Conservation (phyloP, 2,888 invertebrate species). For the Dynastes hyllus region DNA sequence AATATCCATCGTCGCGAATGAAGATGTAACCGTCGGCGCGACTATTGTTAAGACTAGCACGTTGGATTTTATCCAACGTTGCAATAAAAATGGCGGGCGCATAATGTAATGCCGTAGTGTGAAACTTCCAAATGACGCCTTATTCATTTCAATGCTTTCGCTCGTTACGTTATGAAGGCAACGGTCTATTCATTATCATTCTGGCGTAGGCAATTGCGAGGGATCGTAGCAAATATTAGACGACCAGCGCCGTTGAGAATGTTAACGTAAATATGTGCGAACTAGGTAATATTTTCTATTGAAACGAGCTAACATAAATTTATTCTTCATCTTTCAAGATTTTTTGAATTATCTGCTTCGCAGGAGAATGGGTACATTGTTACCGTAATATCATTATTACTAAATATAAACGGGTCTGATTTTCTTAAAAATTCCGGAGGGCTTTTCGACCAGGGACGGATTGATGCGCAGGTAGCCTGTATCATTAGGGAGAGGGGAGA, state of each 20-base stretch:
- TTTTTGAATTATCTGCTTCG: background rate
- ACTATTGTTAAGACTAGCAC: constrained; percentile 10
- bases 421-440: too few relatives aligned
- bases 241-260: background rate
- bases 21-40: background rate
- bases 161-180: background rate
- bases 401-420: too few relatives aligned
- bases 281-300: background rate
- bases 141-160: constrained; percentile 10
- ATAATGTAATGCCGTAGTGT: constrained; percentile 6
- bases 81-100: constrained; percentile 15
- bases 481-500: too few relatives aligned
- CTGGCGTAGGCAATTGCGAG: background rate
- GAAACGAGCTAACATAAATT: background rate
- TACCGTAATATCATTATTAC: too few relatives aligned
- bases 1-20: constrained; percentile 9
- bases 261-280: background rate
- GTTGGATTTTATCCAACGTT: constrained; percentile 25
- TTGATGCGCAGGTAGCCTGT: too few relatives aligned
- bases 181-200: constrained; percentile 7
- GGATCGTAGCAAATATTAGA: background rate
- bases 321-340: background rate
- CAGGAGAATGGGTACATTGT: too few relatives aligned
- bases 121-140: constrained; percentile 14
- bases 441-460: too few relatives aligned